Evolutionary conservation across 2,888 invertebrate species (phyloP), one percentile per base, ranked within the genome.

Genomic region (Molanna angustata): DNA sequence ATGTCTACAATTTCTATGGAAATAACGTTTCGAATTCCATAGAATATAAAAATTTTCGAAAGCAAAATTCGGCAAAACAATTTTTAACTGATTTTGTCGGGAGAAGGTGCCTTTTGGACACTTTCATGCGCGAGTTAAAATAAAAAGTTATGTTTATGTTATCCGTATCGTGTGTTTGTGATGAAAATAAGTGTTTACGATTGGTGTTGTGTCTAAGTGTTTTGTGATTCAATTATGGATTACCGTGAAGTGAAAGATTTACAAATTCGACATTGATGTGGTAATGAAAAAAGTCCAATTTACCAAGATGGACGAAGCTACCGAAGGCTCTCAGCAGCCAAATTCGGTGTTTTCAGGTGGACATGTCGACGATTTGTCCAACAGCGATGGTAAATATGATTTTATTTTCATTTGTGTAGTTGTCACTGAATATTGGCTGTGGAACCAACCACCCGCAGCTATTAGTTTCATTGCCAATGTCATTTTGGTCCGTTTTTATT

Each of bases 11-110:
- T 37, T 51, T 49, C 49, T 49, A 49, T 51, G 45, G 46, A 43
- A 14, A 46, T 41, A 46, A 45, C 46, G 46, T 52, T 27, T 46
- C 32, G 27, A 43, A 41, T 47, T 46, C 54, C 54, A 54, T 54
- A 54, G 49, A 51, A 11, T 20, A 14, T 13, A 37, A 27, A 49
- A 49, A 41, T 35, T 49, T 54, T 49, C 49, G 45, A 54, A 54
- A 49, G 52, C 44, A 37, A 54, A 49, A 41, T 54, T 54, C 41
- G 45, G 49, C 44, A 43, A 54, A 49, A 54, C 54, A 54, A 53
- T 49, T 51, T 40, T 39, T 49, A 49, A 54, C 53, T 45, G 53
- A 54, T 41, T 43, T 40, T 40, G 39, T 44, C 35, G 53, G n/a
- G 47, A n/a, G 20, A 22, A 33, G 37, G 20, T 41, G 52, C 33